Conservation (phyloP, 1,140 invertebrate genomes). For the Ips nitidus region DNA sequence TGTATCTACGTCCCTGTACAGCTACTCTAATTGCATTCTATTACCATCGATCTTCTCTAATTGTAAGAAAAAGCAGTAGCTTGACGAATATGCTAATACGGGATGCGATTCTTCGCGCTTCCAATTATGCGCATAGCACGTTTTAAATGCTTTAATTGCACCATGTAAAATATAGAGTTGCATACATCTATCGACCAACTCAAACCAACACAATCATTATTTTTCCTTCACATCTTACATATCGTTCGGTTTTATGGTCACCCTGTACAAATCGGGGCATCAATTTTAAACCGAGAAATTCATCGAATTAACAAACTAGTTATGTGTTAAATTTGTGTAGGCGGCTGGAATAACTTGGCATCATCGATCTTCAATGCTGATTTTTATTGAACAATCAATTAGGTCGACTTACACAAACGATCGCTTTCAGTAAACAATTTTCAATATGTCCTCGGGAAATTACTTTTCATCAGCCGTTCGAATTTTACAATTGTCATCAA, state of each 20-base stretch:
- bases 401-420: constrained; percentile 14
- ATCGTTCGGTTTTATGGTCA: too few species aligned
- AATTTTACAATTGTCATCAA: not conserved
- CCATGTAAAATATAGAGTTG: not conserved
- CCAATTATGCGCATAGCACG: constrained; percentile 23
- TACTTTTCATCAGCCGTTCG: not conserved
- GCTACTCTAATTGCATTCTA: constrained; percentile 4
- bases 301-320: constrained; percentile 32
- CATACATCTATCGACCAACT: too few species aligned
- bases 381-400: constrained; percentile 35
- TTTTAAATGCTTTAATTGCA: constrained; percentile 32
- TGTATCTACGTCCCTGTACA: not conserved
- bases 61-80: constrained; percentile 11
- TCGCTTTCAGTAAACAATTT: constrained; percentile 15
- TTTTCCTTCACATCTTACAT: too few species aligned
- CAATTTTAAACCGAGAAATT: constrained; percentile 26
- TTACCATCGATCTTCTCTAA: constrained; percentile 3
- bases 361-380: constrained; percentile 27
- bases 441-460: not conserved
- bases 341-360: constrained; percentile 18
- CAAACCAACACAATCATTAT: too few species aligned
- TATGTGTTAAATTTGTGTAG: constrained; percentile 29
- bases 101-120: constrained; percentile 17
- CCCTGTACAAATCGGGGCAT: constrained; percentile 24
- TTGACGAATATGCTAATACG: constrained; percentile 11